A percentile compares a stretch with the other conserved stretches of the same genome.
Evolutionary conservation across 2,113 vertebrate species (phyloP).

Genomic region (Chroicocephalus ridibundus): DNA sequence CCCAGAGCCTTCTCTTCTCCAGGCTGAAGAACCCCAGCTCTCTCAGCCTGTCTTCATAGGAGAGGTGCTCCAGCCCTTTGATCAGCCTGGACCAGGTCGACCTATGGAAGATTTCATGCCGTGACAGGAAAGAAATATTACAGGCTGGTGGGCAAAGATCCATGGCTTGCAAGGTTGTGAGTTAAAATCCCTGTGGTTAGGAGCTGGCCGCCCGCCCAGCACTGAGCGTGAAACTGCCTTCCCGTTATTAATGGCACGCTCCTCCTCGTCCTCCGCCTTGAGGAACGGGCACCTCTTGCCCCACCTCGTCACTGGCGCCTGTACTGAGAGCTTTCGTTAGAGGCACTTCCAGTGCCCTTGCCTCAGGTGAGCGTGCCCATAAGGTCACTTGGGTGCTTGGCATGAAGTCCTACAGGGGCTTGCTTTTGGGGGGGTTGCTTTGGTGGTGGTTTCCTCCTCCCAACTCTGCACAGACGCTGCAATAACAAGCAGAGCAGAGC

Average conservation of each 20-base stretch:
- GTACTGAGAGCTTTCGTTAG: neutral
- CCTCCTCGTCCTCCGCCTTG: neutral
- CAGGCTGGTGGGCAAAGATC: neutral
- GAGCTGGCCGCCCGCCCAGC: neutral
- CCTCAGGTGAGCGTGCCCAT: accelerated
- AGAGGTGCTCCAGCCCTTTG: too few relatives aligned
- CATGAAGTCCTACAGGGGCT: neutral
- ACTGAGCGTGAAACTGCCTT: neutral
- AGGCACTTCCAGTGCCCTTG: neutral
- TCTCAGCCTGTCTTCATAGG: too few relatives aligned
- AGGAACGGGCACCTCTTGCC: neutral
- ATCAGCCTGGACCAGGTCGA: neutral
- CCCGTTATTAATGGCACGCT: neutral
- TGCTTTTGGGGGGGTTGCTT: neutral
- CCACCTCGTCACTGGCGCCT: neutral
- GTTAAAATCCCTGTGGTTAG: neutral
- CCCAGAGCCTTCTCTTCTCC: too few relatives aligned
- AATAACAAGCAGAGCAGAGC: accelerated
- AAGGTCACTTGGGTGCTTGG: neutral
- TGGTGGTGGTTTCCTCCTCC: neutral
- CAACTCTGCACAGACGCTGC: accelerated
- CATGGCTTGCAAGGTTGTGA: accelerated
- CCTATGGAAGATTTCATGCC: neutral
- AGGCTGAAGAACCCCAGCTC: too few relatives aligned
- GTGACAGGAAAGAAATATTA: neutral